Evolutionary conservation across 2,888 invertebrate species (phyloP), one percentile per base, ranked within the genome.

Genomic region (Nesidiocoris tenuis): DNA sequence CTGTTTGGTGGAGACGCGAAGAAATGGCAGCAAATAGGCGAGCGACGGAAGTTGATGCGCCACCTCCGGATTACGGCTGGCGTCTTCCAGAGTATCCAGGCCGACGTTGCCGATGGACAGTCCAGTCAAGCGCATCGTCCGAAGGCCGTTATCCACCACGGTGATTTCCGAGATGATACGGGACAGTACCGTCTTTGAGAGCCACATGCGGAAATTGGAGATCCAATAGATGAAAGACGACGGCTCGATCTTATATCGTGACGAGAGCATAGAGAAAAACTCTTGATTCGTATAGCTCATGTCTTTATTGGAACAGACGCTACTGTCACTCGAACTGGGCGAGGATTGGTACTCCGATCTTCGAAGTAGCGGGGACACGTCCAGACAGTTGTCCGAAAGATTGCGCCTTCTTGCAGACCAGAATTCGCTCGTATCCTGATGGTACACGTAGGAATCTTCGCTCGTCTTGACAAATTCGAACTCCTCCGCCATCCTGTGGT

Each of bases 201-300:
- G 87, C 95, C 95, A 96, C 93, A 90, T 89, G 79, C 93, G 85
- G 79, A 93, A 84, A 85, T 92, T 92, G 78, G 91, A 90, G 80
- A 91, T 90, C 89, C 91, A 93, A 83, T 91, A 89, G 76, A 90
- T 91, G 71, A 94, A 86, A 80, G 88, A 88, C 76, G 86, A 87
- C 21, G 90, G 88, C 82, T 90, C 88, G 2, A 91, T 85, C 81
- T 88, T 87, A 78, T 90, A 86, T 65, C 87, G 87, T 77, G 88
- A 86, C 89, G 90, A 90, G 75, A 88, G 85, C 80, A 85, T 85
- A 23, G 81, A 81, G 18, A 84, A 83, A 70, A 86, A 85, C 18
- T 83, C 82, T 22, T 84, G 83, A 68, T 84, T 83, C 2, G 85
- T 84, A n/a, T 84, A 84, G 75, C 82, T 83, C 18, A 25, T 61